Evolutionary conservation across 1,140 invertebrate species (phyloP).

Genomic region (Caenorhabditis brenneri): DNA sequence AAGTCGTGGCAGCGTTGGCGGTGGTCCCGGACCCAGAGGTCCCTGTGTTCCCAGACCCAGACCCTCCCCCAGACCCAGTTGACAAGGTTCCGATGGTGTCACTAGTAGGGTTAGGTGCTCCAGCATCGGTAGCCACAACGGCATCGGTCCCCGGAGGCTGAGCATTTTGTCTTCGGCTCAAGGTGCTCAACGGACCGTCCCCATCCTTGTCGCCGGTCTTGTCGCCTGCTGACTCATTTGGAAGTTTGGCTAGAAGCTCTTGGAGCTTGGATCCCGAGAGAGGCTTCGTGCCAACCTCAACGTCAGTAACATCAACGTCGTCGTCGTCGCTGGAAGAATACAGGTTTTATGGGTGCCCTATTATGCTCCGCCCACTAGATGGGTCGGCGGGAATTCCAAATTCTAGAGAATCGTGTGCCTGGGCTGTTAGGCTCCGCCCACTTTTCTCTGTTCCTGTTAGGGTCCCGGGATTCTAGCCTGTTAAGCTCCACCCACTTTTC

Average conservation of each 20-base stretch:
- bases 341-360: background rate
- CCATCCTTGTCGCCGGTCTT: background rate
- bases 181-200: no score
- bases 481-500: no score
- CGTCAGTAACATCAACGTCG: conserved; percentile 17
- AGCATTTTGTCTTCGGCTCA: background rate
- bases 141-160: no score
- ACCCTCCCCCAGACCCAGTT: background rate
- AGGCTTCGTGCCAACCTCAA: background rate
- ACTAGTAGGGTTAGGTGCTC: background rate
- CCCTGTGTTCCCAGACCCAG: no score
- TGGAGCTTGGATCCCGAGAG: background rate
- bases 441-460: no score
- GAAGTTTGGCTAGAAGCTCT: background rate
- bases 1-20: background rate
- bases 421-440: no score
- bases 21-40: background rate
- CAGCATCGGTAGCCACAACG: no score
- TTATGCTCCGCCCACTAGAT: no score
- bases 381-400: no score
- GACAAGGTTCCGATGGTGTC: no score
- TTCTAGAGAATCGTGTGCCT: no score
- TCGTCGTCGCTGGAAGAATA: background rate
- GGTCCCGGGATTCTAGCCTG: no score
- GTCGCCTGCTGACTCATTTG: background rate